Base-by-base conservation (phyloP, 2,113 vertebrate species). In the Eurystomus gularis region DNA sequence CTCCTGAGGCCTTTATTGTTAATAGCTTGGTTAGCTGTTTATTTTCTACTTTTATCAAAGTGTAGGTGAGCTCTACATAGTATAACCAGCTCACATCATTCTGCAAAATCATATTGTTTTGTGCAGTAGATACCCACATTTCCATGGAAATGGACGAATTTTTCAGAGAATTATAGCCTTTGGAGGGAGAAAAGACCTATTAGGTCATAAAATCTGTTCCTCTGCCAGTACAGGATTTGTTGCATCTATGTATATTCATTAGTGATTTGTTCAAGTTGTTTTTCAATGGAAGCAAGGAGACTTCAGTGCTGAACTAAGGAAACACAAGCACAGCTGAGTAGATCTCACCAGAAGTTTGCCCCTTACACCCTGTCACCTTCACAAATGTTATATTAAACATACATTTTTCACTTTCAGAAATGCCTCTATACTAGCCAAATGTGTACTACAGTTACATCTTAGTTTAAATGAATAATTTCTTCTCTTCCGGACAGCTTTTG, bases 131-230 rank as follows among this genome's bases (percentile, higher is more conserved):
- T 58, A 58, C 10, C 12, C 39, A 51, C 11, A 93, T 95, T 83
- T 85, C 71, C n/a, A 68, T 55, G 48, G 19, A 86, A 95, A 90
- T 13, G 1, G 19, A 90, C 65, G 60, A 2, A 52, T 93, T 96
- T 52, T 86, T 83, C 82, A 86, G 64, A 86, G 51, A 86, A 72
- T 82, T 88, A 88, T 60, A 84, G 69, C 57, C 72, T 96, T 88
- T 93, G 76, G 90, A 94, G 64, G 75, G 17, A 88, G 33, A 93
- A 96, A 96, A 92, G 94, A 75, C 90, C 92, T 80, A 90, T 95
- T 96, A 96, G 96, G 94, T 97, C 96, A 96, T 94, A 90, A 94
- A 95, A 94, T 71, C 71, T 82, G 60, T 96, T 80, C 44, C 58
- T 93, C 75, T 96, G 96, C 93, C 96, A 97, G 82, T 35, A 62